A percentile compares a stretch with the other conserved stretches of the same genome.
phyloP scores from a whole-genome alignment of 2,888 invertebrate genomes.

The Lagria hirta region DNA sequence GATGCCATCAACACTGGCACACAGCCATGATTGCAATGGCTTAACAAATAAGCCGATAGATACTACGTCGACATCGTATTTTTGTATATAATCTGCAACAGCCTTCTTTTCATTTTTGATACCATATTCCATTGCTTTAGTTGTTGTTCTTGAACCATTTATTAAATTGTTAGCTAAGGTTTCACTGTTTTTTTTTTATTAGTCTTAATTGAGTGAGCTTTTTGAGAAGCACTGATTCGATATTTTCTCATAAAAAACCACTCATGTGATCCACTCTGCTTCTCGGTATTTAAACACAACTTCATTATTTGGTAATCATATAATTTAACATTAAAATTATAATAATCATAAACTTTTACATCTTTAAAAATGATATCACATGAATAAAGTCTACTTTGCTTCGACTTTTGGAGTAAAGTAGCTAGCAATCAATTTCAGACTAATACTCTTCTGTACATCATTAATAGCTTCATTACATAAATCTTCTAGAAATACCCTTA shows the following conservation, averaged over 20 bases:
- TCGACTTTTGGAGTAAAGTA: too few relatives aligned
- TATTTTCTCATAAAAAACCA: neutral
- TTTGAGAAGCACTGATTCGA: slow-evolving; percentile 1
- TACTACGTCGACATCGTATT: slow-evolving; percentile 1
- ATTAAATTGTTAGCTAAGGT: neutral
- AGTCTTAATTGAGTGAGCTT: slow-evolving; percentile 1
- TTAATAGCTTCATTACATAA: too few relatives aligned
- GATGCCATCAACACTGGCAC: slow-evolving; percentile 8
- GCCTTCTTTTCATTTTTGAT: slow-evolving; percentile 1
- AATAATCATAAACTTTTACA: slow-evolving; percentile 1
- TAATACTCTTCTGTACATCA: too few relatives aligned
- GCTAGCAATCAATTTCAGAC: too few relatives aligned
- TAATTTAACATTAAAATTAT: neutral
- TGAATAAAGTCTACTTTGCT: too few relatives aligned
- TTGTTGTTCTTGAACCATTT: too few relatives aligned
- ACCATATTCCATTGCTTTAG: too few relatives aligned
- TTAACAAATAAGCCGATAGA: slow-evolving; percentile 1
- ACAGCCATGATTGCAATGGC: slow-evolving; percentile 5
- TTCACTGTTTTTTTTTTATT: neutral
- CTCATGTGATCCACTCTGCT: neutral
- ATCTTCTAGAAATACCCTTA: too few relatives aligned
- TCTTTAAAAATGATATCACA: too few relatives aligned
- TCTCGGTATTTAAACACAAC: neutral
- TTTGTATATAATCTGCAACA: slow-evolving; percentile 2
- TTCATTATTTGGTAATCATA: neutral